These are phyloP conservation scores for Pteria penguin DNA, from an alignment of 2,888 invertebrate species.

Conservation along the genomic window DNA sequence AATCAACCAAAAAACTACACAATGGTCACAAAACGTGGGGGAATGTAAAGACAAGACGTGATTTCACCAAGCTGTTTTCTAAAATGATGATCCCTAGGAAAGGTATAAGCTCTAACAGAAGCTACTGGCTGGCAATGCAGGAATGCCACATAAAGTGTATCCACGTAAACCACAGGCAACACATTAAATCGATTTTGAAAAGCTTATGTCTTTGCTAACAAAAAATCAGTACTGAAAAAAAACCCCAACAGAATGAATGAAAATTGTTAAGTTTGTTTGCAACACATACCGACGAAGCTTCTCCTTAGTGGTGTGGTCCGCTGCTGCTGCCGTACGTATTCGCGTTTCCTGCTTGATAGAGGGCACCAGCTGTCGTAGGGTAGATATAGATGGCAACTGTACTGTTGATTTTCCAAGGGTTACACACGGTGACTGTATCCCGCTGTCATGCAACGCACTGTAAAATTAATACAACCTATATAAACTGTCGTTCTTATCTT, in stretches of 20 bases:
- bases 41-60: too few species aligned
- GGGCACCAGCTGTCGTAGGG: slow-evolving; percentile 15
- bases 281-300: slow-evolving; percentile 65
- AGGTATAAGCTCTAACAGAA: too few species aligned
- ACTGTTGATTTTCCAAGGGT: slow-evolving; percentile 4
- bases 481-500: too few species aligned
- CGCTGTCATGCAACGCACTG: slow-evolving; percentile 57
- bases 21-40: too few species aligned
- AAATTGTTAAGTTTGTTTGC: not conserved
- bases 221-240: not conserved
- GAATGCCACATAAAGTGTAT: too few species aligned
- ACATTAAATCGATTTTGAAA: too few species aligned
- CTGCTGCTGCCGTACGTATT: slow-evolving; percentile 20
- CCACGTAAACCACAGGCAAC: too few species aligned
- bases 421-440: slow-evolving; percentile 50
- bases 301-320: slow-evolving; percentile 72
- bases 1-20: too few species aligned
- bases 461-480: too few species aligned
- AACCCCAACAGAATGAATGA: not conserved
- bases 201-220: not conserved
- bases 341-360: slow-evolving; percentile 9
- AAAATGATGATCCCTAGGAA: too few species aligned
- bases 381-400: slow-evolving; percentile 14
- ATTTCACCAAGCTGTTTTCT: too few species aligned
- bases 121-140: too few species aligned